Percentiles rank a stretch among this genome's conserved stretches.
These are phyloP conservation scores for Thalassaphorura encarpata DNA, from an alignment of 1,140 invertebrate genomes.

Conservation along the genomic window DNA sequence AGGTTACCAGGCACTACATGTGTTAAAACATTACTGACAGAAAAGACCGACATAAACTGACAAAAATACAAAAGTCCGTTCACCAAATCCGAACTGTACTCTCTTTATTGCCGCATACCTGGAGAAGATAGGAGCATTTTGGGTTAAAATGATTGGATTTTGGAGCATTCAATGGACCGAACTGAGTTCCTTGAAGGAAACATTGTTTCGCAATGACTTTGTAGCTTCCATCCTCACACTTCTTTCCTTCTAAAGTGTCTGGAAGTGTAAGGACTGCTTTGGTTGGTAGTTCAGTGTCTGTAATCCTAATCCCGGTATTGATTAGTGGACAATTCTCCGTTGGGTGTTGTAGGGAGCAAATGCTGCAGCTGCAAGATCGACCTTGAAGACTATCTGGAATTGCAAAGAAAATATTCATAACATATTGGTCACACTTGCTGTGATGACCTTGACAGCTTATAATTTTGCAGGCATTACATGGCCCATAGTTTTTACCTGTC, in stretches of 20 bases:
- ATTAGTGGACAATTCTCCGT: conserved; percentile 11
- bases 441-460: too few species aligned
- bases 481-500: too few species aligned
- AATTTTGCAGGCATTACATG: too few species aligned
- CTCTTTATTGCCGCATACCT: too few species aligned
- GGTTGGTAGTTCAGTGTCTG: conserved; percentile 32
- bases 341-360: conserved; percentile 7
- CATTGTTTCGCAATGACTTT: conserved; percentile 35
- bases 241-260: conserved; percentile 35
- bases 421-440: too few species aligned
- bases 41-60: neutral
- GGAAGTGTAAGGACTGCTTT: conserved; percentile 42
- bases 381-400: too few species aligned
- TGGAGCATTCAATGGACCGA: conserved; percentile 42
- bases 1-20: too few species aligned
- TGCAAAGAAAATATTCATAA: too few species aligned
- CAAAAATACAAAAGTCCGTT: conserved; percentile 4
- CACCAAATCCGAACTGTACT: too few species aligned
- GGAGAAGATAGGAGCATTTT: conserved; percentile 38
- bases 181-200: conserved; percentile 39
- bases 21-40: too few species aligned
- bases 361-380: too few species aligned
- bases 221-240: conserved; percentile 34
- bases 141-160: conserved; percentile 36
- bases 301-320: conserved; percentile 9